Evolutionary conservation across 2,797 vertebrate species (phyloP).

Genomic region (Psittacula echo): DNA sequence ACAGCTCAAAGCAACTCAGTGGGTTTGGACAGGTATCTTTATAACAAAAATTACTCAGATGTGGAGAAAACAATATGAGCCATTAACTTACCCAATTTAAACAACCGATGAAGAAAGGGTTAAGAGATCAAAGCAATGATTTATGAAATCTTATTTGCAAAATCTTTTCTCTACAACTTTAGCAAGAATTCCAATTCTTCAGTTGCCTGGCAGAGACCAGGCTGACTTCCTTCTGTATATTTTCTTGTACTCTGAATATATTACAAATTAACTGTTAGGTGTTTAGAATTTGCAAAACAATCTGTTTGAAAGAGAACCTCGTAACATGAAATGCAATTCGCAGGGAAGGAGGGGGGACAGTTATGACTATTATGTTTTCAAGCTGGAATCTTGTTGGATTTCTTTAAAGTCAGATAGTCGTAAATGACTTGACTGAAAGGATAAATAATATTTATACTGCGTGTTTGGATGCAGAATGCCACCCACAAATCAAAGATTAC

Average conservation of each 20-base stretch:
- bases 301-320: constrained; percentile 26
- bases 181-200: constrained; percentile 20
- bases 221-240: constrained; percentile 11
- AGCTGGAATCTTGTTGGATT: constrained; percentile 27
- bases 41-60: not conserved
- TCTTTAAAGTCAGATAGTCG: constrained; percentile 53
- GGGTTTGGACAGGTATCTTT: not conserved
- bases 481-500: constrained; percentile 50
- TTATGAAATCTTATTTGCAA: constrained; percentile 4
- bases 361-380: constrained; percentile 38
- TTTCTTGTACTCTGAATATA: constrained; percentile 24
- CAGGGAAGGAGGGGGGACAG: not conserved
- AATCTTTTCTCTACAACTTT: not conserved
- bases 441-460: constrained; percentile 40
- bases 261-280: constrained; percentile 68
- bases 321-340: not conserved
- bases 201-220: constrained; percentile 24
- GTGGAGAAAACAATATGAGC: not conserved
- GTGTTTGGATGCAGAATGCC: constrained; percentile 45
- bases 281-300: constrained; percentile 35
- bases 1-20: not conserved
- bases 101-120: not conserved
- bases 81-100: not conserved
- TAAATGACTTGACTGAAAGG: constrained; percentile 39
- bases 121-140: not conserved